Evolutionary conservation across 2,888 invertebrate species (phyloP).

Genomic region (Lochmaea crataegi): DNA sequence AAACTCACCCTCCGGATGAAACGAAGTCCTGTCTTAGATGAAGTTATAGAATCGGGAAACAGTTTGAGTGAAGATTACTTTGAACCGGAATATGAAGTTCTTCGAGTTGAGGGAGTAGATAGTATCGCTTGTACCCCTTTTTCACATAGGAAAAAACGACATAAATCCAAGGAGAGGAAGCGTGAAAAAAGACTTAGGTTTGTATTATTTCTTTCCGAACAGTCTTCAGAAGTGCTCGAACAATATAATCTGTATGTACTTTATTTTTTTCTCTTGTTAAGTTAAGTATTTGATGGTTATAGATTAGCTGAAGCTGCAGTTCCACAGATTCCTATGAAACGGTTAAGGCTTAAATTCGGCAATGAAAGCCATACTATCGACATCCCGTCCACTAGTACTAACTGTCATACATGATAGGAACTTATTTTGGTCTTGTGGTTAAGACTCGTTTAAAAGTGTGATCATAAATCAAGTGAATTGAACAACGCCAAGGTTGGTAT

Average conservation of each 20-base stretch:
- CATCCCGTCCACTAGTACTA: constrained; percentile 77
- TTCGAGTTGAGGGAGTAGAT: constrained; percentile 78
- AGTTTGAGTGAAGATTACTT: constrained; percentile 74
- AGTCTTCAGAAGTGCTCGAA: too few species aligned
- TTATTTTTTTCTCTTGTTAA: too few species aligned
- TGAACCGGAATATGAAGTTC: constrained; percentile 85
- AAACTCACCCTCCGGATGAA: constrained; percentile 89
- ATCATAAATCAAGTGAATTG: constrained; percentile 2
- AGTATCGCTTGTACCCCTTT: constrained; percentile 63
- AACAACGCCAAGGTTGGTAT: constrained; percentile 1
- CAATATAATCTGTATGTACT: neutral
- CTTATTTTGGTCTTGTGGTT: constrained; percentile 21
- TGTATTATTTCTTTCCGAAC: too few species aligned
- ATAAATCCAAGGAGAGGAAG: constrained; percentile 69
- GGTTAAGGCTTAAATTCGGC: constrained; percentile 87
- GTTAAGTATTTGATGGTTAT: too few species aligned
- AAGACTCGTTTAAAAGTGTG: constrained; percentile 30
- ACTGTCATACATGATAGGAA: constrained; percentile 43
- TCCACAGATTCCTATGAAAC: constrained; percentile 80
- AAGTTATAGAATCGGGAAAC: constrained; percentile 84
- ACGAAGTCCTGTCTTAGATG: constrained; percentile 86
- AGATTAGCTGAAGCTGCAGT: constrained; percentile 62
- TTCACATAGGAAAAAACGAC: constrained; percentile 72
- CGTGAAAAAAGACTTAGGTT: constrained; percentile 56
- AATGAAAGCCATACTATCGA: constrained; percentile 91